phyloP scores from a whole-genome alignment of 2,888 invertebrate species.

The Troilus luridus region DNA sequence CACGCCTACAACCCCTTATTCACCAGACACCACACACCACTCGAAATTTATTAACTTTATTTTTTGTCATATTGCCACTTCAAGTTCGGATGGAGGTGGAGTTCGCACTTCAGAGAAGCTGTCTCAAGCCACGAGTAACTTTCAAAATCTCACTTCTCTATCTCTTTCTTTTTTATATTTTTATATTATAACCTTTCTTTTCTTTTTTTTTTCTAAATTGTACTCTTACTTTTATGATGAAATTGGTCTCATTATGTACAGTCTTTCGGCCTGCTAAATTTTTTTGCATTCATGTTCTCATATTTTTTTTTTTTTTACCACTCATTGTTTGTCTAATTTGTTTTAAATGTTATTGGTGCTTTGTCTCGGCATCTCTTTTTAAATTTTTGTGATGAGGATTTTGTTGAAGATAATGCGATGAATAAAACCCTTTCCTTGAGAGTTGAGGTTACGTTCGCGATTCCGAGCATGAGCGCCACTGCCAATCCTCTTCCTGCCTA shows the following conservation, averaged over 20 bases:
- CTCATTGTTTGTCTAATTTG: conserved; percentile 57
- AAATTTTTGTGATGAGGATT: conserved; percentile 50
- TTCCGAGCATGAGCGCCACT: conserved; percentile 52
- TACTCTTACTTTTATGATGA: conserved; percentile 61
- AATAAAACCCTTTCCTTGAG: conserved; percentile 48
- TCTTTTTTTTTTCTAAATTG: conserved; percentile 62
- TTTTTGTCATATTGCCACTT: conserved; percentile 61
- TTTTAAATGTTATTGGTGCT: conserved; percentile 58
- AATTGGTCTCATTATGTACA: conserved; percentile 59
- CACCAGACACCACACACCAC: conserved; percentile 59
- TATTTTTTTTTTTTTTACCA: conserved; percentile 53
- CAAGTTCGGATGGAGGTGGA: conserved; percentile 95
- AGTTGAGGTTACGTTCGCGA: conserved; percentile 60
- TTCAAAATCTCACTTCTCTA: conserved; percentile 60
- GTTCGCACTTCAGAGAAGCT: conserved; percentile 97
- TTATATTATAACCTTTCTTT: conserved; percentile 62
- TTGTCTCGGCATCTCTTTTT: conserved; percentile 59
- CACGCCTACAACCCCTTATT: conserved; percentile 58
- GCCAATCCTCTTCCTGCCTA: conserved; percentile 52
- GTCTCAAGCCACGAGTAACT: conserved; percentile 88
- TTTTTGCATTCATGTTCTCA: conserved; percentile 40
- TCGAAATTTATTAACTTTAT: conserved; percentile 58
- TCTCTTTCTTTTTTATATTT: conserved; percentile 59
- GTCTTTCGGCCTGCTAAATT: conserved; percentile 59
- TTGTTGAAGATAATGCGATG: conserved; percentile 55